Base-by-base conservation (phyloP, 2,888 invertebrate species). In the Choristoneura rosaceana region DNA sequence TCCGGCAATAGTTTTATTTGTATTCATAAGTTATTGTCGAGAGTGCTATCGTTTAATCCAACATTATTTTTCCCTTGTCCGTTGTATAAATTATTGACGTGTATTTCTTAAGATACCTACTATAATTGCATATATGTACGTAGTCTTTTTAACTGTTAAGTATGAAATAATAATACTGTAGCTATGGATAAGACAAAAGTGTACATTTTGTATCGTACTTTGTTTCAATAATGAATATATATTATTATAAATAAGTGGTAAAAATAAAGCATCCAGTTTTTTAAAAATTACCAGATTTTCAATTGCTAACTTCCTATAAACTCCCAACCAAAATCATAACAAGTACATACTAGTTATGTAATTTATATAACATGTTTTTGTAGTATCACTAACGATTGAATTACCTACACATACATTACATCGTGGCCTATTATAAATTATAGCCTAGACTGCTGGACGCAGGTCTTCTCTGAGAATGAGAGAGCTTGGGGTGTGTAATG, bases 161-260 rank as follows among this genome's bases (percentile, higher is more conserved):
- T 95, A 95, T 88, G 88, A 88, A 90, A 82, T 91, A 91, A 91
- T 88, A 90, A 88, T 89, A 87, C 81, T 83, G 90, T 93, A 92
- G 91, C 90, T 91, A 90, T 88, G 82, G 83, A 79, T 90, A 90
- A 92, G 92, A 94, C 95, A 94, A 90, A 95, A 95, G 94, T 96
- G 96, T 96, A 96, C 95, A 96, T 96, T 96, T 96, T 96, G 96
- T 96, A 96, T 95, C 95, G 96, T 96, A 96, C 95, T 96, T 96
- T 96, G 96, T 96, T 95, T 95, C 90, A 90, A 90, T 88, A 89
- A 95, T 95, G 95, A 95, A 95, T 95, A 96, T 95, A 95, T 95
- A 94, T 93, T 95, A 95, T 95, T 95, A 95, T 95, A 95, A 55
- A 55, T 55, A 55, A 55, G 55, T 95, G 95, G 95, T 95, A 95